Percentiles rank a stretch among this genome's conserved stretches.
Evolutionary conservation across 2,888 invertebrate genomes (phyloP).

Genomic region (Sarcophaga subvicina): DNA sequence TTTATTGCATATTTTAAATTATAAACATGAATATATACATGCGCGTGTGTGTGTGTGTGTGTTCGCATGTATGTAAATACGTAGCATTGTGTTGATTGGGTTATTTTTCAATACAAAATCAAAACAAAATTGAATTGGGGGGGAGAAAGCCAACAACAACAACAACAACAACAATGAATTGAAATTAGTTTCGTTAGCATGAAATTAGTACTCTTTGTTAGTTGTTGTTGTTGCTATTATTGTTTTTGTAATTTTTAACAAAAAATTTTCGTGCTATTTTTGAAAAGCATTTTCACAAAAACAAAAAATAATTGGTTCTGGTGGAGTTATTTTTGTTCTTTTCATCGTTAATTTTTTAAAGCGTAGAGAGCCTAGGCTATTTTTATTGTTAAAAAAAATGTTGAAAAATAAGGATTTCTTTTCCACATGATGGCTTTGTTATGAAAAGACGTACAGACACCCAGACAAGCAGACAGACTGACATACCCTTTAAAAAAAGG

Average conservation of each 20-base stretch:
- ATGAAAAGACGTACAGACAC: no score
- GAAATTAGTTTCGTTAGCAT: neutral
- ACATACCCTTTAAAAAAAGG: neutral
- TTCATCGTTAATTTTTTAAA: no score
- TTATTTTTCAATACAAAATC: neutral
- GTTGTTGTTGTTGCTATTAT: neutral
- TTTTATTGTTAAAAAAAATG: no score
- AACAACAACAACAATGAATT: neutral
- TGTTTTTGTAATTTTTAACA: neutral
- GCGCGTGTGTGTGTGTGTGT: neutral
- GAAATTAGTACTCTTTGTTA: neutral
- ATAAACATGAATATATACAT: neutral
- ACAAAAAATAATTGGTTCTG: no score
- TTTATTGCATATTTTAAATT: slow-evolving; percentile 1
- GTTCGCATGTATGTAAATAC: no score
- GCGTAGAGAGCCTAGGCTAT: no score
- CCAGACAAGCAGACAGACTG: no score
- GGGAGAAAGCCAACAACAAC: no score
- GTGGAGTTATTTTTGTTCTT: no score
- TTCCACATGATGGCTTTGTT: no score
- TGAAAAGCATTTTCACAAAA: no score
- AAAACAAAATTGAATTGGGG: neutral
- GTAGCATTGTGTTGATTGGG: neutral
- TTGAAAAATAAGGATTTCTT: no score
- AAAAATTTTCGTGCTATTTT: neutral